phyloP scores from a whole-genome alignment of 2,797 vertebrate species.

The Gila robusta region DNA sequence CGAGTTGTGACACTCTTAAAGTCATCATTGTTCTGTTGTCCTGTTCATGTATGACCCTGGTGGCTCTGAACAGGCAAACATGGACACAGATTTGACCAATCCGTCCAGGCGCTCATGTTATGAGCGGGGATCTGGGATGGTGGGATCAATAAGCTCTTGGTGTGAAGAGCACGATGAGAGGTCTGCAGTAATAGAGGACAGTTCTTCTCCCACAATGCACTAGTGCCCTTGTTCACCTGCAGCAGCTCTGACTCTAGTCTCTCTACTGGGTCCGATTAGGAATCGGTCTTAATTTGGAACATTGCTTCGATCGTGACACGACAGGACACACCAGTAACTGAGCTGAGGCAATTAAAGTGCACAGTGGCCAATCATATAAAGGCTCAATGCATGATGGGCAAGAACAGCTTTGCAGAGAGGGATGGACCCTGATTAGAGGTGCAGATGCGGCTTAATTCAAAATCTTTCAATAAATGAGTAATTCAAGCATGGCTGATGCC shows the following conservation, averaged over 20 bases:
- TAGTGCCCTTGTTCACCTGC: slow-evolving; percentile 14
- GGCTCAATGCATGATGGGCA: slow-evolving; percentile 50
- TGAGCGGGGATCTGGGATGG: slow-evolving; percentile 28
- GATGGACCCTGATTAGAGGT: slow-evolving; percentile 63
- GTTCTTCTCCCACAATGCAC: slow-evolving; percentile 47
- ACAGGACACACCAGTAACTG: slow-evolving; percentile 46
- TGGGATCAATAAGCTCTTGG: slow-evolving; percentile 55
- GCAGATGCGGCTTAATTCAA: slow-evolving; percentile 72
- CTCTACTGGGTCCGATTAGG: slow-evolving; percentile 71
- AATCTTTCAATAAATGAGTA: slow-evolving; percentile 71
- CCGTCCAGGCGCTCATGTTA: slow-evolving; percentile 31
- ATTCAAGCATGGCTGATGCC: slow-evolving; percentile 67
- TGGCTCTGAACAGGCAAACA: slow-evolving; percentile 4
- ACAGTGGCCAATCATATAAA: slow-evolving; percentile 54
- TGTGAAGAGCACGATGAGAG: slow-evolving; percentile 43
- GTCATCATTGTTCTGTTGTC: neutral
- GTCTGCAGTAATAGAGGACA: slow-evolving; percentile 54
- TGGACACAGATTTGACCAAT: neutral
- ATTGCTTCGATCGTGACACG: slow-evolving; percentile 69
- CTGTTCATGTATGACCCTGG: neutral
- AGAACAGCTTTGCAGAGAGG: slow-evolving; percentile 2
- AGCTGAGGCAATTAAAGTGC: slow-evolving; percentile 60
- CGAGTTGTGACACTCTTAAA: neutral
- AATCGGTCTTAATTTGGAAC: slow-evolving; percentile 75
- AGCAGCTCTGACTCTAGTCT: slow-evolving; percentile 37